phyloP scores from a whole-genome alignment of 2,888 invertebrate species.

The Philonicus albiceps region DNA sequence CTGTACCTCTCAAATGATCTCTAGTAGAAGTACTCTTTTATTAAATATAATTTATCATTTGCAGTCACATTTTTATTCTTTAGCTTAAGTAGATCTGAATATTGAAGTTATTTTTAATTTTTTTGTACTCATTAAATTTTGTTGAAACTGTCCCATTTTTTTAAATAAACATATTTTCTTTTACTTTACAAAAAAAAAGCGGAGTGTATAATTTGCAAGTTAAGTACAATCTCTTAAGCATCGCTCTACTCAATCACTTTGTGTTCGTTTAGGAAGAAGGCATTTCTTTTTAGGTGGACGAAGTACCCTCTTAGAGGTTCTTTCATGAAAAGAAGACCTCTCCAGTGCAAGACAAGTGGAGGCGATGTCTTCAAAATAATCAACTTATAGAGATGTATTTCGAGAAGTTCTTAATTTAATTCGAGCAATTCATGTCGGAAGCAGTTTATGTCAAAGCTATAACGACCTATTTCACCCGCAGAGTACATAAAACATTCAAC shows the following conservation, averaged over 20 bases:
- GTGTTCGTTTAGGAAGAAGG: not conserved
- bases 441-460: conserved; percentile 18
- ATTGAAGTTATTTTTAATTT: too few species aligned
- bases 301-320: not conserved
- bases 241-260: not conserved
- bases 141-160: not conserved
- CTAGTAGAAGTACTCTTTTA: too few species aligned
- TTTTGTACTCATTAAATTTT: not conserved
- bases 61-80: too few species aligned
- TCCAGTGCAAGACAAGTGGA: not conserved
- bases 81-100: too few species aligned
- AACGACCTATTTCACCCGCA: conserved; percentile 1
- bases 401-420: conserved; percentile 22
- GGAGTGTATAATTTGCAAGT: not conserved
- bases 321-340: not conserved
- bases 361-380: conserved; percentile 13
- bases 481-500: conserved; percentile 5
- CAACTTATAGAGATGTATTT: conserved; percentile 17
- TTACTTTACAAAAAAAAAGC: not conserved
- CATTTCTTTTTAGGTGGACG: not conserved
- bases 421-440: conserved; percentile 8
- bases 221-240: not conserved
- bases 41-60: too few species aligned
- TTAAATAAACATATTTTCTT: not conserved
- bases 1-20: too few species aligned